Conservation (phyloP, 2,797 vertebrate genomes). For the Lepus townsendii region DNA sequence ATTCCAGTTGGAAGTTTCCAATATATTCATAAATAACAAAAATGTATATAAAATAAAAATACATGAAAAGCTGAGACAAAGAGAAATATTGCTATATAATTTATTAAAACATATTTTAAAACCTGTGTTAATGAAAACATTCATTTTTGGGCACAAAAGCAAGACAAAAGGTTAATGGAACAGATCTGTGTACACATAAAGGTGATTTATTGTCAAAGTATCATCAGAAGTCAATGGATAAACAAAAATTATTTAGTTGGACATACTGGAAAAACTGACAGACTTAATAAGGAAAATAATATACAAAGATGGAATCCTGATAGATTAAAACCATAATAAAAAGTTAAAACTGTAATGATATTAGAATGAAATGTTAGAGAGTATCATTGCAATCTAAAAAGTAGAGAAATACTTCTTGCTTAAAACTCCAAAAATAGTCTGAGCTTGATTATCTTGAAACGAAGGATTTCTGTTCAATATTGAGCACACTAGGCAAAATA, state of each 20-base stretch:
- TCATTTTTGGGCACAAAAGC: slow-evolving; percentile 8
- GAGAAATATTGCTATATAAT: neutral
- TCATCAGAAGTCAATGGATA: neutral
- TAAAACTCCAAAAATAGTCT: neutral
- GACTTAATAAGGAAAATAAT: slow-evolving; percentile 16
- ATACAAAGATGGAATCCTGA: neutral
- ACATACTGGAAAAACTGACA: neutral
- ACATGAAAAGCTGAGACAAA: neutral
- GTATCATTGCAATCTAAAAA: neutral
- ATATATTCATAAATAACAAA: slow-evolving; percentile 35
- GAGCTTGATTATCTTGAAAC: neutral
- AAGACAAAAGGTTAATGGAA: slow-evolving; percentile 9
- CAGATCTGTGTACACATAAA: neutral
- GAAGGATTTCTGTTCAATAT: slow-evolving; percentile 12
- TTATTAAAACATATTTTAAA: slow-evolving; percentile 39
- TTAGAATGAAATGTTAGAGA: slow-evolving; percentile 28
- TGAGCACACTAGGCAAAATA: neutral
- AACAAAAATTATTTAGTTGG: neutral
- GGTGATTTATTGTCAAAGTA: slow-evolving; percentile 43
- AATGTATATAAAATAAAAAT: neutral
- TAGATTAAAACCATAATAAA: neutral
- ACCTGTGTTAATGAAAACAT: neutral
- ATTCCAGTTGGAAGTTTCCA: slow-evolving; percentile 27
- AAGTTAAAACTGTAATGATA: neutral
- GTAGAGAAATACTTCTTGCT: neutral